A percentile compares a stretch with the other conserved stretches of the same genome.
phyloP scores from a whole-genome alignment of 2,797 vertebrate genomes.

The Phrynocephalus guinanensis region DNA sequence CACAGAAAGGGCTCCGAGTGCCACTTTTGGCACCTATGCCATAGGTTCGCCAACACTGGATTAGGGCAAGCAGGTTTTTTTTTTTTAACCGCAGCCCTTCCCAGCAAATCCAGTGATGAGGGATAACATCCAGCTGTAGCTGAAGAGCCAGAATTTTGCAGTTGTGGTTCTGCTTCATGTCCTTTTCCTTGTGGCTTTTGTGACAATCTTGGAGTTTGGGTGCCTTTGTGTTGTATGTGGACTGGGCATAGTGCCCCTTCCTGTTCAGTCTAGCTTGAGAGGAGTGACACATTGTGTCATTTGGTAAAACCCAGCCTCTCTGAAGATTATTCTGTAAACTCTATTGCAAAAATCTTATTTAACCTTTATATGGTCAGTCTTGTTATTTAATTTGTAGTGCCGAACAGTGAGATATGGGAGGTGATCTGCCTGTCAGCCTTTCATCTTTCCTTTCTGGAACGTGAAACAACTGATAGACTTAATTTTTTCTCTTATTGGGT shows the following conservation, averaged over 20 bases:
- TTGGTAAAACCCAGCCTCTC: accelerated
- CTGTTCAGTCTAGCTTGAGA: background rate
- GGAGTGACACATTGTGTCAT: background rate
- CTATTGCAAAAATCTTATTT: background rate
- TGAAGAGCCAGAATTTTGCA: background rate
- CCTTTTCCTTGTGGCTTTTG: background rate
- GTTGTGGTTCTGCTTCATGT: background rate
- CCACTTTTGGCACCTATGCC: too few species aligned
- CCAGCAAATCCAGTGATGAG: background rate
- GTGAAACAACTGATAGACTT: too few species aligned
- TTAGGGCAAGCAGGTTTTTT: background rate
- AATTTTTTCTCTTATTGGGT: too few species aligned
- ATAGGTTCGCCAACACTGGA: too few species aligned
- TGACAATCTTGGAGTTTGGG: background rate
- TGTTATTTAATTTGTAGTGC: background rate
- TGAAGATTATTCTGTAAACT: background rate
- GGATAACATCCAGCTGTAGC: background rate
- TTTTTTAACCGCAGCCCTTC: background rate
- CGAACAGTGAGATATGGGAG: too few species aligned
- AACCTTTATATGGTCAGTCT: background rate
- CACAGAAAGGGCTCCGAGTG: too few species aligned
- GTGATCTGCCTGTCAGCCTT: background rate
- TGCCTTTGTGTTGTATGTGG: background rate
- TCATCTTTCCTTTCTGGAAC: too few species aligned
- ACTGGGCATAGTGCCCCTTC: background rate